Evolutionary conservation across 2,797 vertebrate genomes (phyloP).

Genomic region (Chanos chanos): DNA sequence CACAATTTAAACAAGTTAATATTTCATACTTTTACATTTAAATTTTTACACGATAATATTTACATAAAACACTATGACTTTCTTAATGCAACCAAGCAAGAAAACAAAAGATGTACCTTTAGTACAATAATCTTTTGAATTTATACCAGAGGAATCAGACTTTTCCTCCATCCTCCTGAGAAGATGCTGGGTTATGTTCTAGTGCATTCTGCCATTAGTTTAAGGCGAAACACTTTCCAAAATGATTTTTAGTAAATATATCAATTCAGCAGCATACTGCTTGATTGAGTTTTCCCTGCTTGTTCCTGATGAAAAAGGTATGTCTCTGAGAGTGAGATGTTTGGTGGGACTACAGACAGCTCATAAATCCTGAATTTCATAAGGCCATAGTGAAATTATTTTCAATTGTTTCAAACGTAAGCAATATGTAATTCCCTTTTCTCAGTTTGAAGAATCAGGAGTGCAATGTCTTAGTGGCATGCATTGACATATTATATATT

Average conservation of each 20-base stretch:
- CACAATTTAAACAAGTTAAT: slow-evolving; percentile 67
- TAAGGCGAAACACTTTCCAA: slow-evolving; percentile 66
- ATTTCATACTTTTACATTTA: slow-evolving; percentile 76
- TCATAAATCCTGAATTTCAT: not conserved
- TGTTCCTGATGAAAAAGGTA: slow-evolving; percentile 10
- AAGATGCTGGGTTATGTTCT: slow-evolving; percentile 64
- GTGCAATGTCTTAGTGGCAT: too few species aligned
- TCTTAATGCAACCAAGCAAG: slow-evolving; percentile 66
- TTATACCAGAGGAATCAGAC: slow-evolving; percentile 43
- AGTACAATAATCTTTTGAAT: slow-evolving; percentile 52
- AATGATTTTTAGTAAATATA: slow-evolving; percentile 20
- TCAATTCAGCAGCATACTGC: slow-evolving; percentile 8
- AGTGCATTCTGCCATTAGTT: slow-evolving; percentile 70
- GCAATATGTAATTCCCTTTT: not conserved
- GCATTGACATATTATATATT: too few species aligned
- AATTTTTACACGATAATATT: slow-evolving; percentile 74
- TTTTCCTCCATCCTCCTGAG: slow-evolving; percentile 66
- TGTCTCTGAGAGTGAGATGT: slow-evolving; percentile 2
- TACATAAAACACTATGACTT: slow-evolving; percentile 71
- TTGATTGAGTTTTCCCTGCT: slow-evolving; percentile 34
- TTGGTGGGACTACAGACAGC: too few species aligned
- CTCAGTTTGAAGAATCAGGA: not conserved
- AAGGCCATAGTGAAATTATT: slow-evolving; percentile 16
- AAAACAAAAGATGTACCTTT: slow-evolving; percentile 62
- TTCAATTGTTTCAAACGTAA: not conserved